A percentile compares a stretch with the other conserved stretches of the same genome.
These are phyloP conservation scores for Knipowitschia caucasica DNA, from an alignment of 2,797 vertebrate genomes.

Conservation along the genomic window DNA sequence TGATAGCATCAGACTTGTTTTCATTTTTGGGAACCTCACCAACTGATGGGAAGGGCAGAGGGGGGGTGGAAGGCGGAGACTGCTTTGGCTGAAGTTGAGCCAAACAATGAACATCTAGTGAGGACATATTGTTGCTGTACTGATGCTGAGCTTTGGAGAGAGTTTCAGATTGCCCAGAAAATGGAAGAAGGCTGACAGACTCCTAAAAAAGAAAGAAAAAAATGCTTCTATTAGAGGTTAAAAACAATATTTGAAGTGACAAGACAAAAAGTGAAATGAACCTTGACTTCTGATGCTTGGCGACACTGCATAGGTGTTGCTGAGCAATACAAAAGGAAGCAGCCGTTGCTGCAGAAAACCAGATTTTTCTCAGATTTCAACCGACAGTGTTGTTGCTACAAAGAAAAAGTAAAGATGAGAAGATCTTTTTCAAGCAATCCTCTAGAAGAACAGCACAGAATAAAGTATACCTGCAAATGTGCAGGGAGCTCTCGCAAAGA, in stretches of 20 bases:
- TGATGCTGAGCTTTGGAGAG: slow-evolving; percentile 86
- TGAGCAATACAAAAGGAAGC: slow-evolving; percentile 91
- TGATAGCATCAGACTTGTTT: slow-evolving; percentile 85
- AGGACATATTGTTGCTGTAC: slow-evolving; percentile 95
- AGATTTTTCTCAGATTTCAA: slow-evolving; percentile 80
- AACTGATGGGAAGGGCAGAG: slow-evolving; percentile 77
- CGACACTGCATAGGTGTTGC: slow-evolving; percentile 75
- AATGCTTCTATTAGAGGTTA: slow-evolving; percentile 10
- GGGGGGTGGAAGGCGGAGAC: slow-evolving; percentile 83
- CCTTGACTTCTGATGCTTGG: slow-evolving; percentile 81
- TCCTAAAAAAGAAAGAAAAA: slow-evolving; percentile 68
- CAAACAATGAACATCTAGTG: slow-evolving; percentile 91
- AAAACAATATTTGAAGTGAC: not conserved
- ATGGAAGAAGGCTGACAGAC: slow-evolving; percentile 70
- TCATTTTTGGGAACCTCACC: slow-evolving; percentile 71
- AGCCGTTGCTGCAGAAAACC: slow-evolving; percentile 97
- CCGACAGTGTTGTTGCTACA: slow-evolving; percentile 68
- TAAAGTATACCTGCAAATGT: slow-evolving; percentile 56
- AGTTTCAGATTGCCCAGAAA: slow-evolving; percentile 74
- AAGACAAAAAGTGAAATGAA: slow-evolving; percentile 53
- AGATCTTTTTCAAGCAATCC: no score
- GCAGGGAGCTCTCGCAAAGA: slow-evolving; percentile 79
- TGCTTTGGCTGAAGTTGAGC: slow-evolving; percentile 86
- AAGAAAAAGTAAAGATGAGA: no score
- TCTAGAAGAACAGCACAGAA: not conserved